phyloP scores from a whole-genome alignment of 1,140 invertebrate genomes.

The Ylistrum balloti region DNA sequence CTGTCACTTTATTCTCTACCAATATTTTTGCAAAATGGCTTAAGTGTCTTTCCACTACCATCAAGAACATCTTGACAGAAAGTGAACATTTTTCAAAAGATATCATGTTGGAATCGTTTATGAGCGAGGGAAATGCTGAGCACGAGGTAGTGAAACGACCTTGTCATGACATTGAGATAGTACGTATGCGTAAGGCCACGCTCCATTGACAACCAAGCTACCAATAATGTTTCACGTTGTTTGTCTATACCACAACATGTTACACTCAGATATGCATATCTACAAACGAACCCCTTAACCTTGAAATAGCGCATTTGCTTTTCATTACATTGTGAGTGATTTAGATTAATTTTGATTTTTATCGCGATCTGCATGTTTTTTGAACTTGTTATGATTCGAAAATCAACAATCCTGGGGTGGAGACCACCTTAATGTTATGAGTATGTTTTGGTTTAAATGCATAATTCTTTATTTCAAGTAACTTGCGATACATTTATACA shows the following conservation, averaged over 20 bases:
- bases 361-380: too few relatives aligned
- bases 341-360: not conserved
- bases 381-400: not conserved
- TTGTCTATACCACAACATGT: not conserved
- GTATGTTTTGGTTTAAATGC: not conserved
- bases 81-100: too few relatives aligned
- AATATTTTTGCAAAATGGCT: too few relatives aligned
- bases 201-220: not conserved
- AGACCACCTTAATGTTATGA: not conserved
- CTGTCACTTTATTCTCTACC: too few relatives aligned
- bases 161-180: not conserved
- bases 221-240: not conserved
- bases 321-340: not conserved
- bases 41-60: too few relatives aligned
- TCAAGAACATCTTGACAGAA: too few relatives aligned
- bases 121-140: too few relatives aligned
- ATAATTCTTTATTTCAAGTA: not conserved
- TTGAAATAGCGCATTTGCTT: not conserved
- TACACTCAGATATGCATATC: not conserved
- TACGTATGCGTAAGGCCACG: not conserved
- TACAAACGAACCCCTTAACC: not conserved
- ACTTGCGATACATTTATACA: not conserved
- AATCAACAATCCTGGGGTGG: not conserved
- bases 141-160: not conserved
- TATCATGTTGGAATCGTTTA: too few relatives aligned